These are phyloP conservation scores for Drosophila parabipectinata DNA, from an alignment of 1,140 invertebrate genomes.

Conservation along the genomic window DNA sequence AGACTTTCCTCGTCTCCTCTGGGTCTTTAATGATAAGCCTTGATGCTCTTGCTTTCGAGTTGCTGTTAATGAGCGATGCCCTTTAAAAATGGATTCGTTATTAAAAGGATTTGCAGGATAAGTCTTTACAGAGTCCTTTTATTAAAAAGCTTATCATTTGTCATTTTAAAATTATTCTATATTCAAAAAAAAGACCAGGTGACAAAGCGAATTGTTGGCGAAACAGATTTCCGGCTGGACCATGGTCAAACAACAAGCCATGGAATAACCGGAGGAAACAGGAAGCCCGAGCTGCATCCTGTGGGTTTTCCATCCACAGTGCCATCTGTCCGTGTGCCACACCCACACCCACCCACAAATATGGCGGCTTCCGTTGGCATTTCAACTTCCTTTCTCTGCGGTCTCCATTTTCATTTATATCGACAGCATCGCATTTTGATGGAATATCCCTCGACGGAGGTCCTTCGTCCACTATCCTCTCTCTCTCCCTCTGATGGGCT, in stretches of 20 bases:
- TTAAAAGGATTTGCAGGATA: background rate
- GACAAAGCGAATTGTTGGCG: conserved; percentile 18
- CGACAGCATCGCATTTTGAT: conserved; percentile 21
- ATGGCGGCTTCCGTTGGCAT: conserved; percentile 65
- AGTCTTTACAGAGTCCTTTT: too few relatives aligned
- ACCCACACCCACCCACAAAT: conserved; percentile 51
- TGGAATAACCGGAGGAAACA: conserved; percentile 23
- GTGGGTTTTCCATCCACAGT: conserved; percentile 19
- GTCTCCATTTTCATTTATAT: conserved; percentile 62
- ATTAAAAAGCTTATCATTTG: conserved; percentile 15
- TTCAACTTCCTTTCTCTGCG: conserved; percentile 55
- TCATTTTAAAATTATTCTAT: background rate
- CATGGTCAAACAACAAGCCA: conserved; percentile 23
- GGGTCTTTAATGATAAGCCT: background rate
- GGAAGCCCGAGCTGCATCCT: conserved; percentile 40
- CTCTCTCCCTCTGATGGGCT: conserved; percentile 1
- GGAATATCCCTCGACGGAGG: conserved; percentile 10
- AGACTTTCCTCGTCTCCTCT: background rate
- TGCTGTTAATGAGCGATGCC: background rate
- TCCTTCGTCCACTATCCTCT: background rate
- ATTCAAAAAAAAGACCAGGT: conserved; percentile 12
- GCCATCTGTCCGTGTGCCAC: background rate
- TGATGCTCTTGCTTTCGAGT: background rate
- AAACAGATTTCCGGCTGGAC: conserved; percentile 22
- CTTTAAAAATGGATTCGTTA: background rate